A percentile compares a stretch with the other conserved stretches of the same genome.
These are phyloP conservation scores for Phytoseiulus persimilis DNA, from an alignment of 2,888 invertebrate species.

Conservation along the genomic window DNA sequence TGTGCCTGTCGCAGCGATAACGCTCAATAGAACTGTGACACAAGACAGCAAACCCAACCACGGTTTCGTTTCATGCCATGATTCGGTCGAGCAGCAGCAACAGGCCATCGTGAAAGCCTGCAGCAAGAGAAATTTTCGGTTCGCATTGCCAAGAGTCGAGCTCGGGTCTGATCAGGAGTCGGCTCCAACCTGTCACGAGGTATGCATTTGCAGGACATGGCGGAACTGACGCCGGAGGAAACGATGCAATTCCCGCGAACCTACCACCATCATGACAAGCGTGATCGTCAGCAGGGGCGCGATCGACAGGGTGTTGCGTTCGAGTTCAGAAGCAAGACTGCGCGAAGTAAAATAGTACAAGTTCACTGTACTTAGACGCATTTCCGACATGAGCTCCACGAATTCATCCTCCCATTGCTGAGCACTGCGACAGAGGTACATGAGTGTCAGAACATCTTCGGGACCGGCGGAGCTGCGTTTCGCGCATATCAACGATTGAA, in stretches of 20 bases:
- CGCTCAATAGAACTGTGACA: neutral
- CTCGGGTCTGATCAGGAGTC: no score
- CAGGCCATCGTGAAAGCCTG: slow-evolving; percentile 20
- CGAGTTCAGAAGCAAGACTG: slow-evolving; percentile 28
- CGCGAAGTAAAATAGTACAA: slow-evolving; percentile 17
- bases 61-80: neutral
- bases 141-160: no score
- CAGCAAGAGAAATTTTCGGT: no score
- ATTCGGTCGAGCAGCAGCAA: neutral
- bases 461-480: no score
- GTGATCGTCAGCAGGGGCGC: neutral
- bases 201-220: no score
- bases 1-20: neutral
- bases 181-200: no score
- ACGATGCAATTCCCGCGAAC: no score
- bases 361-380: neutral
- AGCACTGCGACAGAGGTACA: neutral
- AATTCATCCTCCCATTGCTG: slow-evolving; percentile 12
- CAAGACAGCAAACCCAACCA: slow-evolving; percentile 12
- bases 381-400: neutral
- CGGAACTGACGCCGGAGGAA: neutral
- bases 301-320: slow-evolving; percentile 6
- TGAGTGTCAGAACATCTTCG: neutral
- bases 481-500: no score
- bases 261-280: slow-evolving; percentile 7